Evolutionary conservation across 2,888 invertebrate genomes (phyloP).

Genomic region (Coenonympha arcania): DNA sequence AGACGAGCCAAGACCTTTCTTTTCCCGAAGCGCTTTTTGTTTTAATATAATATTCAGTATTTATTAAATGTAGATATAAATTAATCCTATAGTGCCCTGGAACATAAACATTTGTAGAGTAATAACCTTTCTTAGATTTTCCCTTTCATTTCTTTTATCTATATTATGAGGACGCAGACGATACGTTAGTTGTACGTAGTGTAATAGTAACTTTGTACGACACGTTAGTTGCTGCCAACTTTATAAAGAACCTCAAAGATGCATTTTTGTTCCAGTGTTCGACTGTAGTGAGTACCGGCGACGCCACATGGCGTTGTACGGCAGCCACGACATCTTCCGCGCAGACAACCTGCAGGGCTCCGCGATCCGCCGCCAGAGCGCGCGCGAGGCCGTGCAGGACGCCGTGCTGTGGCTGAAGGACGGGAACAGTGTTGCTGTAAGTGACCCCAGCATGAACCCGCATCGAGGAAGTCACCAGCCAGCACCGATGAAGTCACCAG

Average conservation of each 20-base stretch:
- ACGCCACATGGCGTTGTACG: constrained; percentile 85
- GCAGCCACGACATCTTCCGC: constrained; percentile 90
- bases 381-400: constrained; percentile 88
- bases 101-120: too few species aligned
- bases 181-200: too few species aligned
- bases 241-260: background rate
- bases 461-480: too few species aligned
- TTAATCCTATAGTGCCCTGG: too few species aligned
- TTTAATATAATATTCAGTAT: too few species aligned
- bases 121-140: too few species aligned
- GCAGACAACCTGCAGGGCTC: constrained; percentile 88
- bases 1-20: too few species aligned
- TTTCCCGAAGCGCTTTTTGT: too few species aligned
- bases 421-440: constrained; percentile 86
- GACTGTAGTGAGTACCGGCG: constrained; percentile 94
- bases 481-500: background rate
- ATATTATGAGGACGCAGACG: too few species aligned
- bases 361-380: constrained; percentile 86
- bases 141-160: too few species aligned
- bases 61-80: too few species aligned
- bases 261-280: constrained; percentile 79
- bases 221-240: background rate
- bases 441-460: constrained; percentile 35
- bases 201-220: background rate
- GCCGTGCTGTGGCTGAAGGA: constrained; percentile 85